Evolutionary conservation across 2,113 vertebrate genomes (phyloP).

Genomic region (Noturus placidus): DNA sequence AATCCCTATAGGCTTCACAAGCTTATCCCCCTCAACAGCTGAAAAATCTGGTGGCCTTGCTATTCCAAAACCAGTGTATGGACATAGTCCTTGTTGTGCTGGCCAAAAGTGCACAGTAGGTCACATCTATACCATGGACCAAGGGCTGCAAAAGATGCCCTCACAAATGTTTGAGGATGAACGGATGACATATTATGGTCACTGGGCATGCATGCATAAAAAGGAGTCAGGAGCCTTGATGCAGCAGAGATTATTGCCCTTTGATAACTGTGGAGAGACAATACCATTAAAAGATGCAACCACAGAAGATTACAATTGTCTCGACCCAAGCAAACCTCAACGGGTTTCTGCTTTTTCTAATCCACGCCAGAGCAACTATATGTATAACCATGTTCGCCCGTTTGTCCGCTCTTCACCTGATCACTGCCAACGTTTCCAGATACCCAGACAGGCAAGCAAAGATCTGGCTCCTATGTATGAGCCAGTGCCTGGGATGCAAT

Average conservation of each 20-base stretch:
- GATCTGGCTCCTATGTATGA: conserved; percentile 62
- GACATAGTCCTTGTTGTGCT: conserved; percentile 71
- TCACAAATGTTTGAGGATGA: conserved; percentile 67
- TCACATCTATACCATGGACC: conserved; percentile 62
- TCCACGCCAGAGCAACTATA: conserved; percentile 62
- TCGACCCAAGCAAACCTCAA: conserved; percentile 52
- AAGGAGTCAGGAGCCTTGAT: conserved; percentile 55
- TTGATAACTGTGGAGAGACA: conserved; percentile 52
- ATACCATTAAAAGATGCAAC: conserved; percentile 63
- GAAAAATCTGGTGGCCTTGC: conserved; percentile 70
- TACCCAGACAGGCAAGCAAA: conserved; percentile 57
- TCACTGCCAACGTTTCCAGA: conserved; percentile 66
- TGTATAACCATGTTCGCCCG: conserved; percentile 58
- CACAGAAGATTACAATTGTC: conserved; percentile 52
- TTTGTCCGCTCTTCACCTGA: conserved; percentile 62
- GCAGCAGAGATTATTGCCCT: conserved; percentile 57
- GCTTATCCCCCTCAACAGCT: conserved; percentile 45
- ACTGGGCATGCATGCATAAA: conserved; percentile 56
- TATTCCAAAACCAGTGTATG: conserved; percentile 82
- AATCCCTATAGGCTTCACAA: conserved; percentile 46
- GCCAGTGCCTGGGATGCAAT: conserved; percentile 64
- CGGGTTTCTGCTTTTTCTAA: conserved; percentile 63
- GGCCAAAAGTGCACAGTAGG: conserved; percentile 68
- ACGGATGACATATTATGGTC: conserved; percentile 67
- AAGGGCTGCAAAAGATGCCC: conserved; percentile 58